Percentiles rank a stretch among this genome's conserved stretches.
Evolutionary conservation across 92 coral and sea anemone genomes (phyloP).

Genomic region (Bergia sp.): DNA sequence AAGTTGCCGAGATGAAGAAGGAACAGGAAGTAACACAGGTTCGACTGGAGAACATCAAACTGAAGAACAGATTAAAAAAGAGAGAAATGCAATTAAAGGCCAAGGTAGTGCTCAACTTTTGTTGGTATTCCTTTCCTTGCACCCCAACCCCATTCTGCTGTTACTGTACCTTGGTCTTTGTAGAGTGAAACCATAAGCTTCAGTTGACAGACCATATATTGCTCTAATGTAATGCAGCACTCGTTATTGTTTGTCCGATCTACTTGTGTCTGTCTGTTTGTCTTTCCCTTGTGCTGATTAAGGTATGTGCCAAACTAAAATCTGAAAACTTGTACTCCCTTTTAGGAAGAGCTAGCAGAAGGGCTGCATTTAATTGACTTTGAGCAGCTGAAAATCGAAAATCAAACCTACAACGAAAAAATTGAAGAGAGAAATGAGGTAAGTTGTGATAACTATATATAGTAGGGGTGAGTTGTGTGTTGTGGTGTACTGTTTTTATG

Average conservation of each 20-base stretch:
- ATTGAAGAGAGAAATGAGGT: constrained; percentile 99
- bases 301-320: background rate
- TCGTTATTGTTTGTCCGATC: background rate
- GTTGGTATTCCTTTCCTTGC: too few species aligned
- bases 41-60: constrained; percentile 94
- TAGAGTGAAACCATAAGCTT: too few species aligned
- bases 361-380: constrained; percentile 98
- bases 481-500: too few species aligned
- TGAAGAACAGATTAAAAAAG: constrained; percentile 92
- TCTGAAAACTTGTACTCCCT: background rate
- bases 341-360: constrained; percentile 96
- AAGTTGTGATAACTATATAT: background rate
- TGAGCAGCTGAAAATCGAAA: constrained; percentile 98
- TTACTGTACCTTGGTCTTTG: background rate
- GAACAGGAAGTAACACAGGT: constrained; percentile 98
- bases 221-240: too few species aligned
- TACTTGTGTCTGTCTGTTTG: background rate
- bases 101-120: constrained; percentile 58
- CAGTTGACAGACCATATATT: too few species aligned
- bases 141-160: background rate
- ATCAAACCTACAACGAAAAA: constrained; percentile 97
- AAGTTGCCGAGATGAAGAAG: constrained; percentile 79
- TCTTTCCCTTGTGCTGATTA: background rate
- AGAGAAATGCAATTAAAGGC: constrained; percentile 99
- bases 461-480: too few species aligned